Conservation (phyloP, 2,888 invertebrate species). For the Molorchus minor region DNA sequence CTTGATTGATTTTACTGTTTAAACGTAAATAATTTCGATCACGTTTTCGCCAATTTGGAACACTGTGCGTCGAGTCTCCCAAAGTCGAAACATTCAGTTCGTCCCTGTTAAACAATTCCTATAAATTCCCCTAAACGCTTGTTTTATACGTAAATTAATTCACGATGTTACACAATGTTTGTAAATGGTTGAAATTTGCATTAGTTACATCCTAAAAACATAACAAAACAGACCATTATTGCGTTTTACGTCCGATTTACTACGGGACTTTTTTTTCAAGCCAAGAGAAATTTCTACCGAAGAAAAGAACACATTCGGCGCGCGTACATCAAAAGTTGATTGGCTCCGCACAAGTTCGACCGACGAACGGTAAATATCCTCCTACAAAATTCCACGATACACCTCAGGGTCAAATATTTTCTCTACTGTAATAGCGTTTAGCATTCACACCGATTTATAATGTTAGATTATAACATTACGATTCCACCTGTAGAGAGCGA, state of each 20-base stretch:
- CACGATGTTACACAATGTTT: conserved; percentile 32
- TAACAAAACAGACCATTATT: background rate
- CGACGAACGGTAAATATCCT: conserved; percentile 12
- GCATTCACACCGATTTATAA: conserved; percentile 1
- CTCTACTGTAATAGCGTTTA: background rate
- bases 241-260: background rate
- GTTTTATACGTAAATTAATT: conserved; percentile 34
- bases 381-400: conserved; percentile 8
- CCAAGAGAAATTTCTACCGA: conserved; percentile 1
- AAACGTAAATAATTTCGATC: too few species aligned
- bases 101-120: background rate
- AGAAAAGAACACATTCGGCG: background rate
- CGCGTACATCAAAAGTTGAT: conserved; percentile 3
- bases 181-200: conserved; percentile 29
- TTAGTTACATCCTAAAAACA: conserved; percentile 2
- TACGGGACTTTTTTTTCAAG: background rate
- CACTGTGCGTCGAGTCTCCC: too few species aligned
- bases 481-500: conserved; percentile 32
- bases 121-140: conserved; percentile 21
- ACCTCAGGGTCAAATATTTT: conserved; percentile 11
- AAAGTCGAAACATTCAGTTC: too few species aligned
- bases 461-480: background rate
- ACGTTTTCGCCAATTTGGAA: too few species aligned
- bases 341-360: background rate
- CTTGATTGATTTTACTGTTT: too few species aligned